Base-by-base conservation (phyloP, 2,888 invertebrate species). In the Drosophila kanekoi region DNA sequence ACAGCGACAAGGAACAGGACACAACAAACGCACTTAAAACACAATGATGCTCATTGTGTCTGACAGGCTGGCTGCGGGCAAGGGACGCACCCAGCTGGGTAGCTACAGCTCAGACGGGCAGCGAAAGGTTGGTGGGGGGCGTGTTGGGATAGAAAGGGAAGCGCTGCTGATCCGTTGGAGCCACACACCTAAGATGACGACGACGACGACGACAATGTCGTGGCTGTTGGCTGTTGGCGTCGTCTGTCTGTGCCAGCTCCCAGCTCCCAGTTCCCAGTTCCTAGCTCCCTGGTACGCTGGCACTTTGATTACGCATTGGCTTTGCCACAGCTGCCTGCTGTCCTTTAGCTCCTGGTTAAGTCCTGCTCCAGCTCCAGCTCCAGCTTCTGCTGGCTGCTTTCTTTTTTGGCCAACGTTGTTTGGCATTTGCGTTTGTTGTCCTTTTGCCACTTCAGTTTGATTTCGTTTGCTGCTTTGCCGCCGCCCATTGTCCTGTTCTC, bases 11-110 rank as follows among this genome's bases (percentile, higher is more conserved):
- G 67, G 74, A 77, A 68, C 64, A 77, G 84, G 67, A 78, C 83
- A 85, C 83, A 87, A 86, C 87, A 79, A 86, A 85, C 86, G 88
- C 88, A 86, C 85, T 86, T 87, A 86, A 86, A 83, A 88, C 81
- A 87, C 88, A 86, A 86, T 86, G 86, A 86, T 79, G 88, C 88
- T 86, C 88, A 88, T 88, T 86, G 86, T 86, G 84, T 88, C 82
- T 86, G 86, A 86, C 88, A 87, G 85, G 68, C 79, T 35, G 68
- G 75, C 77, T 48, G 59, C 59, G 37, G 63, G 58, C 47, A 43
- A 61, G 53, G 66, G 57, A 38, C 60, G 44, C 33, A 44, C 44
- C 40, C 54, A 48, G 45, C 57, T 38, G 57, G 37, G 20, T 16
- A 11, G 16, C 37, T 41, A 16, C 23, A 62, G 18, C 57, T 23